Evolutionary conservation across 2,797 vertebrate species (phyloP).

Genomic region (Anguilla obscura): DNA sequence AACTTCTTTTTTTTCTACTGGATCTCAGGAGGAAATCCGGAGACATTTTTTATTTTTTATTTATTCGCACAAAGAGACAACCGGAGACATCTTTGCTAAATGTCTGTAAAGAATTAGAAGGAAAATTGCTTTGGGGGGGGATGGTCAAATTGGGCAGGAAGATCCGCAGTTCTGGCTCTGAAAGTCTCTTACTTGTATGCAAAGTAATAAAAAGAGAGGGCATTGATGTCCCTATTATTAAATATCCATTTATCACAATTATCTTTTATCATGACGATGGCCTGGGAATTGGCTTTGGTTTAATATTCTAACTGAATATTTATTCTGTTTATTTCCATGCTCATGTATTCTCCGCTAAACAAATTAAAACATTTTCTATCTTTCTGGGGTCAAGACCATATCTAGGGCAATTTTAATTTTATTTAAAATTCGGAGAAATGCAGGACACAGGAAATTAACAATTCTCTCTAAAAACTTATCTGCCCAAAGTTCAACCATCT

Average conservation of each 20-base stretch:
- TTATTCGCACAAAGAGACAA: no score
- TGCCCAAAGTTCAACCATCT: neutral
- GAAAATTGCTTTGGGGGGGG: neutral
- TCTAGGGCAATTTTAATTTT: neutral
- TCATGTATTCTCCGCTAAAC: neutral
- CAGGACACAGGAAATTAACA: neutral
- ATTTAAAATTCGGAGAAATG: neutral
- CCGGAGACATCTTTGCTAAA: no score
- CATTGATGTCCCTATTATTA: conserved; percentile 2
- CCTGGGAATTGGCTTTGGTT: neutral
- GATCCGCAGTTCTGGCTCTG: neutral
- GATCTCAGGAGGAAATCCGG: no score
- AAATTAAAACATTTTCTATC: neutral
- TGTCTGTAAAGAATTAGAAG: no score
- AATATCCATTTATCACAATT: neutral
- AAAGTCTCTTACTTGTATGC: neutral
- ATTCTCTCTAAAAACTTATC: neutral
- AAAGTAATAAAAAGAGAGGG: neutral
- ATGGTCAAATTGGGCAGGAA: neutral
- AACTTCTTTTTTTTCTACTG: no score
- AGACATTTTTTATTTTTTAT: no score
- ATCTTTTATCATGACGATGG: neutral
- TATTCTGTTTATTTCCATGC: conserved; percentile 2
- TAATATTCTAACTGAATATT: neutral
- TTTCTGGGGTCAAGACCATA: conserved; percentile 5